Conservation (phyloP, 1,140 invertebrate genomes). For the Chionoecetes opilio region DNA sequence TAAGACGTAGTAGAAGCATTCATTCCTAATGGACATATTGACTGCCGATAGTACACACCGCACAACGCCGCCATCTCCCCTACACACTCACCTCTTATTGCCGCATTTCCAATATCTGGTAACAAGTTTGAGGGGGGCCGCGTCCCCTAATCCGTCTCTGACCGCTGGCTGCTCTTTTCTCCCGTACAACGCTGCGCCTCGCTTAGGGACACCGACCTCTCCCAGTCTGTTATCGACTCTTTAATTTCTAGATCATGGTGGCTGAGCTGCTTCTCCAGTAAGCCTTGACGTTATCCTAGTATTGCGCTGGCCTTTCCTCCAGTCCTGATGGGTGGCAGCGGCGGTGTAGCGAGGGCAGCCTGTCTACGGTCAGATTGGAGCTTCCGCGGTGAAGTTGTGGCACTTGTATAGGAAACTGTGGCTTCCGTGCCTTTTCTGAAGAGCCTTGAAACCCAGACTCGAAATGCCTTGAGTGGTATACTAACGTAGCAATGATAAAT, state of each 20-base stretch:
- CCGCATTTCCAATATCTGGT: conserved; percentile 58
- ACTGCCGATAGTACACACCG: not conserved
- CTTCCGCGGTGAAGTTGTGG: conserved; percentile 42
- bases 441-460: not conserved
- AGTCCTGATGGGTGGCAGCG: not conserved
- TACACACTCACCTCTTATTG: not conserved
- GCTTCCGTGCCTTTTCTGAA: not conserved
- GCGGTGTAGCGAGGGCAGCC: conserved; percentile 21
- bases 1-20: not conserved
- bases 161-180: conserved; percentile 70
- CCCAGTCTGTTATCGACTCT: not conserved
- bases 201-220: conserved; percentile 27
- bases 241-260: not conserved
- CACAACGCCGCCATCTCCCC: not conserved
- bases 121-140: conserved; percentile 37
- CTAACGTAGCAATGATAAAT: not conserved
- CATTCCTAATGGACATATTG: too few relatives aligned
- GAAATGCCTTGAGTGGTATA: not conserved
- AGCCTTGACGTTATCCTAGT: too few relatives aligned
- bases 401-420: conserved; percentile 17
- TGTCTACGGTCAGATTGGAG: conserved; percentile 69
- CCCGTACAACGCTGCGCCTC: not conserved
- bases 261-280: not conserved
- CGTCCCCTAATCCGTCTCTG: conserved; percentile 70
- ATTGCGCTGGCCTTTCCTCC: not conserved